Evolutionary conservation across 2,797 vertebrate species (phyloP).

Genomic region (Rhynchonycteris naso): DNA sequence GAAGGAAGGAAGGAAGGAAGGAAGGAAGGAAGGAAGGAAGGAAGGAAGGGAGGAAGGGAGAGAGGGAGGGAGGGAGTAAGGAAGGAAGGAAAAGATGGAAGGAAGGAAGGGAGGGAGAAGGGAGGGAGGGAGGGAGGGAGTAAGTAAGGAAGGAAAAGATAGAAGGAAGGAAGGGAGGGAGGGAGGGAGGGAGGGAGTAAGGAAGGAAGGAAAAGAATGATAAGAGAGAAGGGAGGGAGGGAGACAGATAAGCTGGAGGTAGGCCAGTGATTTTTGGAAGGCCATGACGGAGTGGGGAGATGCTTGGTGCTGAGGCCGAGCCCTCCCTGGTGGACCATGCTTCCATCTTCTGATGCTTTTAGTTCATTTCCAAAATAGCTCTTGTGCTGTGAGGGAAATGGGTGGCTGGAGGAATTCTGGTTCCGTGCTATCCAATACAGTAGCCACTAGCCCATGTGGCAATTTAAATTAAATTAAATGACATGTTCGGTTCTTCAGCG

Average conservation of each 20-base stretch:
- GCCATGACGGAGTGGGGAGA: accelerated
- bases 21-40: not conserved
- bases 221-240: not conserved
- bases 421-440: not conserved
- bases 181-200: not conserved
- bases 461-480: not conserved
- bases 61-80: not conserved
- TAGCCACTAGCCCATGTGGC: not conserved
- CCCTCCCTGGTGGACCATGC: not conserved
- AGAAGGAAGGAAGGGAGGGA: not conserved
- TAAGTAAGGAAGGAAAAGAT: too few relatives aligned
- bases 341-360: not conserved
- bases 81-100: too few relatives aligned
- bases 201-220: too few relatives aligned
- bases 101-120: too few relatives aligned
- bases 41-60: not conserved
- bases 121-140: too few relatives aligned
- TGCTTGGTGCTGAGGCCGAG: not conserved
- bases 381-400: not conserved
- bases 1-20: not conserved
- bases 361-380: not conserved
- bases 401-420: not conserved
- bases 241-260: too few relatives aligned
- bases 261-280: not conserved
- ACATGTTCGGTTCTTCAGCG: not conserved